These are phyloP conservation scores for Typhlichthys subterraneus DNA, from an alignment of 2,797 vertebrate genomes.

Conservation along the genomic window DNA sequence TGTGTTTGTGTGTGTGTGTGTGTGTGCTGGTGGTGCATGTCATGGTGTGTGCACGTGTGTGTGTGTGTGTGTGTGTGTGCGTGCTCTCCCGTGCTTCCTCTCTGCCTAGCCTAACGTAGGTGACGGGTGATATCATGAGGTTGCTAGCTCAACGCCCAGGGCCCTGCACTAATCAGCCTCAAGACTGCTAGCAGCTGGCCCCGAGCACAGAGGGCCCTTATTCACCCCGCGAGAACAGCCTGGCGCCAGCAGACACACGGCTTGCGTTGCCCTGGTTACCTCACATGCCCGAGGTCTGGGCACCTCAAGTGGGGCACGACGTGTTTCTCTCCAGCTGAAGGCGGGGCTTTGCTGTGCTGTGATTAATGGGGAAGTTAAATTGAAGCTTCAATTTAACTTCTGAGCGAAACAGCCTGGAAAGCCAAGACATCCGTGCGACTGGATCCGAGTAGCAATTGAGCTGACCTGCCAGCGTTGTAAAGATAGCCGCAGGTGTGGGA, in stretches of 20 bases:
- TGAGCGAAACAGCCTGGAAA: no score
- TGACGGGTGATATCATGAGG: slow-evolving; percentile 75
- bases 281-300: slow-evolving; percentile 17
- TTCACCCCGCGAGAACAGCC: slow-evolving; percentile 67
- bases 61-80: slow-evolving; percentile 18
- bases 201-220: slow-evolving; percentile 69
- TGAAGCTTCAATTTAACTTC: no score
- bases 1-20: slow-evolving; percentile 10
- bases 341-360: no score
- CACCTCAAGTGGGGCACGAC: neutral
- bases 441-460: no score
- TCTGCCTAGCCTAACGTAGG: slow-evolving; percentile 60
- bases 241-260: slow-evolving; percentile 59
- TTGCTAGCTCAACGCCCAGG: slow-evolving; percentile 46
- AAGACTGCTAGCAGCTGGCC: slow-evolving; percentile 78
- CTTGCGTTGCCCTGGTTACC: slow-evolving; percentile 69
- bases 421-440: no score
- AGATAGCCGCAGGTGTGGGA: no score
- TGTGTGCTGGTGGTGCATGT: neutral
- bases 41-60: slow-evolving; percentile 6
- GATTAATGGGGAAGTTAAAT: no score
- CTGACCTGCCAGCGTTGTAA: no score
- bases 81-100: slow-evolving; percentile 63
- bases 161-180: slow-evolving; percentile 67
- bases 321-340: neutral